Evolutionary conservation across 2,888 invertebrate genomes (phyloP).

Genomic region (Rhopalosiphum nymphaeae): DNA sequence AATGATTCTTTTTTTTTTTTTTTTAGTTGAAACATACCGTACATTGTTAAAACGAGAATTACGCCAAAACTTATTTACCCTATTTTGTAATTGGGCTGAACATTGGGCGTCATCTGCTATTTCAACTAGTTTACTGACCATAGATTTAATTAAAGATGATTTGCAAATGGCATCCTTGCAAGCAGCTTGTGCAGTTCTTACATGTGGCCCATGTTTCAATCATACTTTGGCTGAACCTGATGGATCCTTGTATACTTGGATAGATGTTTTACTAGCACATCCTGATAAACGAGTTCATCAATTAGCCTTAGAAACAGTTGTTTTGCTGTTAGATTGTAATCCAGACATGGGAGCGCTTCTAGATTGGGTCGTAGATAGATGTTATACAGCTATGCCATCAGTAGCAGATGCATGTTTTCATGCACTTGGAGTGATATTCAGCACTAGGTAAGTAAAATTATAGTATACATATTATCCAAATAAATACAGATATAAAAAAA

Average conservation of each 20-base stretch:
- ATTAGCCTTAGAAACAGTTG: constrained; percentile 92
- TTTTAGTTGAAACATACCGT: constrained; percentile 87
- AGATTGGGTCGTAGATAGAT: constrained; percentile 98
- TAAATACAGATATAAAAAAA: background rate
- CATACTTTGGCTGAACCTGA: constrained; percentile 84
- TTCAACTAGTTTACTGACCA: constrained; percentile 55
- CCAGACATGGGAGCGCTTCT: constrained; percentile 90
- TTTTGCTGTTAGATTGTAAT: constrained; percentile 93
- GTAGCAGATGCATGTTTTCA: constrained; percentile 97
- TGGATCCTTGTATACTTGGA: constrained; percentile 92
- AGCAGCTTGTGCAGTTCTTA: constrained; percentile 96
- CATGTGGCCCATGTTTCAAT: constrained; percentile 96
- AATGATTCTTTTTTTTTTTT: constrained; percentile 62
- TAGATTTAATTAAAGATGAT: constrained; percentile 73
- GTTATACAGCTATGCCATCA: constrained; percentile 91
- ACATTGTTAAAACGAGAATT: constrained; percentile 89
- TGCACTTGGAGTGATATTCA: constrained; percentile 95
- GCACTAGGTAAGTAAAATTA: constrained; percentile 80
- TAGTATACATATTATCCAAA: background rate
- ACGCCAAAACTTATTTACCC: constrained; percentile 86
- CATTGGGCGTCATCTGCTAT: constrained; percentile 70
- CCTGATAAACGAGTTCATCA: constrained; percentile 87
- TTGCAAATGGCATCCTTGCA: constrained; percentile 78
- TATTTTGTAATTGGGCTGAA: constrained; percentile 96
- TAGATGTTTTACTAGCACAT: constrained; percentile 90